Percentiles rank a stretch among this genome's conserved stretches.
Conservation (phyloP, 35 echinoderm and acorn worm species). For the Lytechinus pictus region DNA sequence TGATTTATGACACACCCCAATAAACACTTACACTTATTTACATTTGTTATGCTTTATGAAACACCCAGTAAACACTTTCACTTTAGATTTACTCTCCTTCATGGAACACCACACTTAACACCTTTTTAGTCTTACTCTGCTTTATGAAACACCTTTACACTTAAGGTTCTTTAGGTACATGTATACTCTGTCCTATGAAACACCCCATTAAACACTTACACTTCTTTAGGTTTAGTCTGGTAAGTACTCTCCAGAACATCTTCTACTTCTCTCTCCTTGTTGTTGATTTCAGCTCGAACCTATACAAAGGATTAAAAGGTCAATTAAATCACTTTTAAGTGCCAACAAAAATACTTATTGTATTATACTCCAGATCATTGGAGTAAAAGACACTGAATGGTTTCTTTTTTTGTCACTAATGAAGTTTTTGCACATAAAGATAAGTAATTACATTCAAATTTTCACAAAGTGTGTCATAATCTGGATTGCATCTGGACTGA, state of each 20-base stretch:
- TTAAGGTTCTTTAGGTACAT: too few species aligned
- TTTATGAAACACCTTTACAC: too few species aligned
- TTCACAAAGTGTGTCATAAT: too few species aligned
- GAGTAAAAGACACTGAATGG: not conserved
- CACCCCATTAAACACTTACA: slow-evolving; percentile 38
- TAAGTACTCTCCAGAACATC: slow-evolving; percentile 87
- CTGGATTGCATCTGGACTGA: too few species aligned
- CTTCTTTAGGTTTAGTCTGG: slow-evolving; percentile 68
- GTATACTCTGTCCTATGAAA: too few species aligned
- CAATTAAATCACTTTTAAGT: not conserved
- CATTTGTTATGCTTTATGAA: slow-evolving; percentile 50
- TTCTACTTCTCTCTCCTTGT: slow-evolving; percentile 90
- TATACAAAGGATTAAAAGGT: not conserved
- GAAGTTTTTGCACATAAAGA: not conserved
- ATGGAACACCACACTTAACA: too few species aligned
- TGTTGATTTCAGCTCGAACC: slow-evolving; percentile 96
- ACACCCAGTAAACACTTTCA: too few species aligned
- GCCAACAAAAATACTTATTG: not conserved
- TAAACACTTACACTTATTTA: slow-evolving; percentile 58
- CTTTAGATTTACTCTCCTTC: too few species aligned
- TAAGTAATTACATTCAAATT: not conserved
- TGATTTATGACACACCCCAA: too few species aligned
- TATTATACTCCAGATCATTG: not conserved
- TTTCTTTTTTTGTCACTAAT: not conserved
- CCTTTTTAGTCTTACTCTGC: too few species aligned